Evolutionary conservation across 1,140 invertebrate genomes (phyloP).

Genomic region (Pseudomyrmex pallidus): DNA sequence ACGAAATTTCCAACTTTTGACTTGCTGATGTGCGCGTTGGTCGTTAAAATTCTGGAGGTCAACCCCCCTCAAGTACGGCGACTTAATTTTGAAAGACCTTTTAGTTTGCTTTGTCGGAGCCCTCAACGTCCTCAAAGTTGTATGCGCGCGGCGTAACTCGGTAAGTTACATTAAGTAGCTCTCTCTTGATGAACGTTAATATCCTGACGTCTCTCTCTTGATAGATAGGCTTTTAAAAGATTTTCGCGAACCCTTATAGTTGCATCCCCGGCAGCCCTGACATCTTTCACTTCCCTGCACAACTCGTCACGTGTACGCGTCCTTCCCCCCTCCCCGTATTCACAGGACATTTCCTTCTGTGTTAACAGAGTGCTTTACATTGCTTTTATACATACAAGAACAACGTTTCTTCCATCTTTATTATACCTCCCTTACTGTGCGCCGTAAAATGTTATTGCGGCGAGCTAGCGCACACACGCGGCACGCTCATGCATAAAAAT

Average conservation of each 20-base stretch:
- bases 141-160: too few species aligned
- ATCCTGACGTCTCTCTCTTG: neutral
- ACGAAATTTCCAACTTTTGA: constrained; percentile 34
- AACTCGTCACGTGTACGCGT: neutral
- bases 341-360: neutral
- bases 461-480: neutral
- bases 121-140: neutral
- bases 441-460: constrained; percentile 39
- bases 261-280: neutral
- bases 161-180: constrained; percentile 10
- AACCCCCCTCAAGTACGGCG: neutral
- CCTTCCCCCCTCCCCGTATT: neutral
- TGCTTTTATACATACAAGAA: constrained; percentile 8
- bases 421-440: neutral
- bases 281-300: neutral
- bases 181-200: constrained; percentile 17
- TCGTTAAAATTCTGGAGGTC: constrained; percentile 17
- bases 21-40: neutral
- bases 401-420: neutral
- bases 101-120: neutral
- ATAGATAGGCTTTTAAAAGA: neutral
- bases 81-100: constrained; percentile 29
- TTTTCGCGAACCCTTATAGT: neutral
- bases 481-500: constrained; percentile 20
- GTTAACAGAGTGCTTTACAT: constrained; percentile 18